Conservation (phyloP, 2,113 vertebrate genomes). For the Irena cyanogastra region DNA sequence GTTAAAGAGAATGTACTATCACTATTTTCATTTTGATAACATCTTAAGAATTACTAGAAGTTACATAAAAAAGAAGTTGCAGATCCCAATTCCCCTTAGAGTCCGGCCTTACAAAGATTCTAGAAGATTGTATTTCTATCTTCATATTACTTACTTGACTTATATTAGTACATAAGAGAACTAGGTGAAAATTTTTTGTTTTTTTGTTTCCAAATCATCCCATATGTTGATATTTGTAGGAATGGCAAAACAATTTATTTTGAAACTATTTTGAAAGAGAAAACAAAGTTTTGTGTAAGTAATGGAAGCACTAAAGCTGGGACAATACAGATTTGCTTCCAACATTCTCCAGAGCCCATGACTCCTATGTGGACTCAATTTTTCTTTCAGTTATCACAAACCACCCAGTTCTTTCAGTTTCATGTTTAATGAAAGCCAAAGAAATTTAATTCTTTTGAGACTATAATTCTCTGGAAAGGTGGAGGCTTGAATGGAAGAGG, state of each 20-base stretch:
- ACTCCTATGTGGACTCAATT: background rate
- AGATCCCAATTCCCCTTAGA: background rate
- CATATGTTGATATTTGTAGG: background rate
- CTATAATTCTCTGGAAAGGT: background rate
- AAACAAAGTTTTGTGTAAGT: background rate
- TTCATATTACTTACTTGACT: background rate
- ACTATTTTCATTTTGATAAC: constrained; percentile 42
- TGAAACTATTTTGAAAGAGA: background rate
- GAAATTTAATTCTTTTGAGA: background rate
- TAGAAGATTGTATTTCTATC: background rate
- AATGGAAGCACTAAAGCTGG: background rate
- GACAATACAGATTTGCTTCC: background rate
- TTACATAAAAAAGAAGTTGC: background rate
- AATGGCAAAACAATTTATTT: background rate
- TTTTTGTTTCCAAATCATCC: background rate
- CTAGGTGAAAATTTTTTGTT: background rate
- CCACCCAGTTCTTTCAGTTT: background rate
- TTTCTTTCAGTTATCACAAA: background rate
- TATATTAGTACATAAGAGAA: background rate
- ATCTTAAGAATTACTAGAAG: constrained; percentile 11
- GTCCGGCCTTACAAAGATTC: background rate
- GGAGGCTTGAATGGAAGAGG: background rate
- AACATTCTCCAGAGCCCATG: background rate
- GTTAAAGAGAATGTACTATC: background rate
- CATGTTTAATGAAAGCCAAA: background rate